Percentiles rank a stretch among this genome's conserved stretches.
Conservation (phyloP, 2,113 vertebrate species). For the Sturnus vulgaris region DNA sequence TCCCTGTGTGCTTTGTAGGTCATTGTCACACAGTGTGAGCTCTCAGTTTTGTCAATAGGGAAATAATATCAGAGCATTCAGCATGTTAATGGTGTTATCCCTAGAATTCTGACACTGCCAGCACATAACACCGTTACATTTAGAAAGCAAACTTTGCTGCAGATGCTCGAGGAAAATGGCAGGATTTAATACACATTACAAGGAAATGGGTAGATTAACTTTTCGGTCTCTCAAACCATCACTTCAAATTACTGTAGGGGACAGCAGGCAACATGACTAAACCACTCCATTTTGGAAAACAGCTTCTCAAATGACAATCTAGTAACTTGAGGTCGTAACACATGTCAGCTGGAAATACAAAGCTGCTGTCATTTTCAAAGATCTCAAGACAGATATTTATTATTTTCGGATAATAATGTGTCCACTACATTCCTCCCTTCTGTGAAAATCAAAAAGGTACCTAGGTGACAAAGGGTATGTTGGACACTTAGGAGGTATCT, state of each 20-base stretch:
- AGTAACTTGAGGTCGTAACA: background rate
- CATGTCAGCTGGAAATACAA: background rate
- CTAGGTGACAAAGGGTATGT: background rate
- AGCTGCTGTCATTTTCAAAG: background rate
- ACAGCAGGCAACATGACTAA: background rate
- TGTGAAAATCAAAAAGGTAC: background rate
- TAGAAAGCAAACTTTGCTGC: background rate
- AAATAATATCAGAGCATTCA: background rate
- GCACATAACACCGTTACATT: rapidly evolving
- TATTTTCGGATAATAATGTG: background rate
- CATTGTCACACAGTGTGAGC: background rate
- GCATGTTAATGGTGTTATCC: background rate
- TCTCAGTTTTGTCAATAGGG: background rate
- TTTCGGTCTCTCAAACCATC: background rate
- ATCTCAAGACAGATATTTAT: background rate
- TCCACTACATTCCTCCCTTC: background rate
- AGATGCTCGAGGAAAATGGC: background rate
- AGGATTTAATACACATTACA: background rate
- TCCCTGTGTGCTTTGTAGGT: background rate
- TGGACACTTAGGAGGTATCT: background rate
- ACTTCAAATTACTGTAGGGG: background rate
- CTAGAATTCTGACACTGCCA: background rate
- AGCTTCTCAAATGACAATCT: background rate
- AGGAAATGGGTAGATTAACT: background rate
- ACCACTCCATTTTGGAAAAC: background rate